Percentiles rank a stretch among this genome's conserved stretches.
Evolutionary conservation across 2,888 invertebrate genomes (phyloP).

Genomic region (Rotaria socialis): DNA sequence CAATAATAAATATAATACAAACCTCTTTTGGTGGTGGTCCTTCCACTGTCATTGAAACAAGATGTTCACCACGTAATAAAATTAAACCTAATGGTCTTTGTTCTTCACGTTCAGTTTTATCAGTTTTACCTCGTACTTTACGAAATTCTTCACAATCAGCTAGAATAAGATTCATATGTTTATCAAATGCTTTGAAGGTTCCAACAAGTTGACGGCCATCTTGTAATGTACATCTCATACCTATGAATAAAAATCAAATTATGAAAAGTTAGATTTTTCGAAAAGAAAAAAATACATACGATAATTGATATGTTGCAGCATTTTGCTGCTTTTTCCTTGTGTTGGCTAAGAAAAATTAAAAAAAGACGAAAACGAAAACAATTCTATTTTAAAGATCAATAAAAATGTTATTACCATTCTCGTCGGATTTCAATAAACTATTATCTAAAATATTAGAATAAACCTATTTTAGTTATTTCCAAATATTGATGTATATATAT

Average conservation of each 20-base stretch:
- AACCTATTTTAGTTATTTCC: no score
- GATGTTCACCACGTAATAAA: slow-evolving; percentile 73
- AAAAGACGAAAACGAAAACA: no score
- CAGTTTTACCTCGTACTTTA: slow-evolving; percentile 86
- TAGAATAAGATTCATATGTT: slow-evolving; percentile 98
- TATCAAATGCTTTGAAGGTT: slow-evolving; percentile 98
- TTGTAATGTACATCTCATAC: slow-evolving; percentile 78
- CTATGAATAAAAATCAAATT: background rate
- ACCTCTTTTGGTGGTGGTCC: slow-evolving; percentile 91
- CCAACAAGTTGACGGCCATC: slow-evolving; percentile 97
- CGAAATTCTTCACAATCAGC: slow-evolving; percentile 98
- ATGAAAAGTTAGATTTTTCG: background rate
- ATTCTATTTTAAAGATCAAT: no score
- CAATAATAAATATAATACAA: background rate
- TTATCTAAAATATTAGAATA: background rate
- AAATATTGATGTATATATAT: no score
- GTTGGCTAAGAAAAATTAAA: slow-evolving; percentile 34
- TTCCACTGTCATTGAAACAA: slow-evolving; percentile 94
- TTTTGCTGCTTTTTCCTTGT: slow-evolving; percentile 57
- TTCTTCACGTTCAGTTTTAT: slow-evolving; percentile 77
- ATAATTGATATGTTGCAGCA: slow-evolving; percentile 80
- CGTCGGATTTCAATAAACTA: background rate
- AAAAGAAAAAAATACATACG: slow-evolving; percentile 65
- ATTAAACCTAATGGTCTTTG: slow-evolving; percentile 93
- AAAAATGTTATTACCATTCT: background rate